Percentiles rank a stretch among this genome's conserved stretches.
These are phyloP conservation scores for Xestoiulus laeticollis DNA, from an alignment of 2,888 invertebrate species.

Conservation along the genomic window DNA sequence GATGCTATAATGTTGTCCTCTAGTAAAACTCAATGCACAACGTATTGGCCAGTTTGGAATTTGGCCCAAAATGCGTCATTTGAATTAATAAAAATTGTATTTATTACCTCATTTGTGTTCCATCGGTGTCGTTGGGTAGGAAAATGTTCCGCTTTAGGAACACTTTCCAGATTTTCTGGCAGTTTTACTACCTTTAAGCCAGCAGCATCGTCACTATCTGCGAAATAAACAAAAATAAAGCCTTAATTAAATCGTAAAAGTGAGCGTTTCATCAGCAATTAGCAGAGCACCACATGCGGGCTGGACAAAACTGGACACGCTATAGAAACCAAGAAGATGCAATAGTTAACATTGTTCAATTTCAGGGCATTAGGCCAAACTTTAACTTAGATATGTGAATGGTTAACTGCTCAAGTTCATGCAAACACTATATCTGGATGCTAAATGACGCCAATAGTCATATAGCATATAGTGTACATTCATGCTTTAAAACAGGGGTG, in stretches of 20 bases:
- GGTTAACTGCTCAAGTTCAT: not conserved
- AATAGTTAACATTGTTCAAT: not conserved
- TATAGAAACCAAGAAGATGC: not conserved
- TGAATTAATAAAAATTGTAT: conserved; percentile 61
- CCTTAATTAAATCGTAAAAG: conserved; percentile 44
- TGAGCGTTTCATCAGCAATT: conserved; percentile 3
- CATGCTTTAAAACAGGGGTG: too few relatives aligned
- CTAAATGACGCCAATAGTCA: too few relatives aligned
- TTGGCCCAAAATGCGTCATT: not conserved
- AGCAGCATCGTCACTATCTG: conserved; percentile 50
- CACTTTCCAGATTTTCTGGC: conserved; percentile 93
- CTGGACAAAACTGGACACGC: conserved; percentile 2
- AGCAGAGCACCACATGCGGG: not conserved
- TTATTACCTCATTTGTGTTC: conserved; percentile 96
- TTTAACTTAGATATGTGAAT: not conserved
- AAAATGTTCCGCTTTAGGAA: conserved; percentile 93
- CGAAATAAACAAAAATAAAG: conserved; percentile 49
- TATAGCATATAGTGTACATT: too few relatives aligned
- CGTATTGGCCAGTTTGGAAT: conserved; percentile 23
- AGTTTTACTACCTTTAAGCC: conserved; percentile 74
- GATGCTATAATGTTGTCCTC: not conserved
- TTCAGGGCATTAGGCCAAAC: not conserved
- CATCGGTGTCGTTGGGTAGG: conserved; percentile 94
- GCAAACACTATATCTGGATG: not conserved
- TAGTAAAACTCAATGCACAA: not conserved